A percentile compares a stretch with the other conserved stretches of the same genome.
Evolutionary conservation across 1,140 invertebrate species (phyloP).

Genomic region (Cydia splendana): DNA sequence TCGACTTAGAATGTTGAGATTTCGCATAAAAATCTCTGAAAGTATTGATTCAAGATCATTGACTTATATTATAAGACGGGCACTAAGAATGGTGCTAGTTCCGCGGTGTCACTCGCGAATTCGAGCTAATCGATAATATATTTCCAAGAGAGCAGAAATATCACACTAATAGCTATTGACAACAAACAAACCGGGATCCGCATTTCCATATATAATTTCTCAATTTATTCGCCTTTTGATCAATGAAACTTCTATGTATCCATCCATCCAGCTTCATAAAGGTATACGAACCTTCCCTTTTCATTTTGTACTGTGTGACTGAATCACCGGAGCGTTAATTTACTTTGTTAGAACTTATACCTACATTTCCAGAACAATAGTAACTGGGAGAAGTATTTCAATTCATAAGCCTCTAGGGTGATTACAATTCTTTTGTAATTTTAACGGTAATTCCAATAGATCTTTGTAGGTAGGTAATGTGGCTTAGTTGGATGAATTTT

Average conservation of each 20-base stretch:
- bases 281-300: slow-evolving; percentile 13
- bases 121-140: no score
- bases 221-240: slow-evolving; percentile 17
- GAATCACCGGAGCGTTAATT: slow-evolving; percentile 8
- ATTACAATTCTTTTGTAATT: slow-evolving; percentile 12
- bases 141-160: neutral
- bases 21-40: no score
- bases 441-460: neutral
- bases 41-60: no score
- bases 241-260: slow-evolving; percentile 15
- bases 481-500: no score
- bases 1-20: no score
- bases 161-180: neutral
- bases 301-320: slow-evolving; percentile 17
- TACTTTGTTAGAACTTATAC: slow-evolving; percentile 8
- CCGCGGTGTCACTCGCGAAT: no score
- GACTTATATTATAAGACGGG: no score
- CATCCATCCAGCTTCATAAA: slow-evolving; percentile 7
- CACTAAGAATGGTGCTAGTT: no score
- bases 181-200: neutral
- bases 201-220: slow-evolving; percentile 15
- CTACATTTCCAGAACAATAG: neutral
- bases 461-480: neutral
- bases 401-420: neutral
- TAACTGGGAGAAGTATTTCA: neutral